Conservation (phyloP, 2,888 invertebrate genomes). For the Ochropleura leucogaster region DNA sequence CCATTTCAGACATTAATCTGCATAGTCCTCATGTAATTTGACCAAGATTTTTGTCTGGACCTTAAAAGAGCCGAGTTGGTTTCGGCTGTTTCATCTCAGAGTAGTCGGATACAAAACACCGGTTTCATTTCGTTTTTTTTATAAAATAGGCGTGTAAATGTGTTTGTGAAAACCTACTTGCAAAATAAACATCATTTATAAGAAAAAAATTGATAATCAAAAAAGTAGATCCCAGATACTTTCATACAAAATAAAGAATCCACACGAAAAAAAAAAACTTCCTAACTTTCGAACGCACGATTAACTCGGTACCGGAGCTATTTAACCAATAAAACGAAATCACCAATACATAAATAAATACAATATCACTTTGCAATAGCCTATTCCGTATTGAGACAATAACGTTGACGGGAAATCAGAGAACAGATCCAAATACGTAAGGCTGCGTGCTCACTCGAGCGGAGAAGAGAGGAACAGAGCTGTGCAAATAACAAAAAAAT, state of each 20-base stretch:
- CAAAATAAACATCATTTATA: neutral
- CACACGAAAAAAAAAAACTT: conserved; percentile 14
- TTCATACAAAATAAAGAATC: conserved; percentile 1
- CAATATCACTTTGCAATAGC: conserved; percentile 54
- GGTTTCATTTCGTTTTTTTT: too few species aligned
- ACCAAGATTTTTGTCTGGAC: too few species aligned
- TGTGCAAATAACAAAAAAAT: neutral
- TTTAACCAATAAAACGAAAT: conserved; percentile 46
- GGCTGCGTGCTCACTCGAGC: neutral
- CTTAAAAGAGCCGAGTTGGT: too few species aligned
- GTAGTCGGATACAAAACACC: too few species aligned
- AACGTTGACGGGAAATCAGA: conserved; percentile 48
- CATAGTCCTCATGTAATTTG: too few species aligned
- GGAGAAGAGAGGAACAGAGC: neutral
- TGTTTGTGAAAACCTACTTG: too few species aligned
- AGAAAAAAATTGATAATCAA: neutral
- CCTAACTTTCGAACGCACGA: conserved; percentile 8
- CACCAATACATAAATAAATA: conserved; percentile 48
- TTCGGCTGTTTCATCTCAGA: too few species aligned
- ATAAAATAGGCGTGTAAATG: too few species aligned
- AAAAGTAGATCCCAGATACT: neutral
- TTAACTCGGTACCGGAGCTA: conserved; percentile 19
- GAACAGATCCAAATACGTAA: conserved; percentile 25
- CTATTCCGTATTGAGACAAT: conserved; percentile 45
- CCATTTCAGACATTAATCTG: too few species aligned